These are phyloP conservation scores for Drosophila ustulata DNA, from an alignment of 2,888 invertebrate genomes.

Conservation along the genomic window DNA sequence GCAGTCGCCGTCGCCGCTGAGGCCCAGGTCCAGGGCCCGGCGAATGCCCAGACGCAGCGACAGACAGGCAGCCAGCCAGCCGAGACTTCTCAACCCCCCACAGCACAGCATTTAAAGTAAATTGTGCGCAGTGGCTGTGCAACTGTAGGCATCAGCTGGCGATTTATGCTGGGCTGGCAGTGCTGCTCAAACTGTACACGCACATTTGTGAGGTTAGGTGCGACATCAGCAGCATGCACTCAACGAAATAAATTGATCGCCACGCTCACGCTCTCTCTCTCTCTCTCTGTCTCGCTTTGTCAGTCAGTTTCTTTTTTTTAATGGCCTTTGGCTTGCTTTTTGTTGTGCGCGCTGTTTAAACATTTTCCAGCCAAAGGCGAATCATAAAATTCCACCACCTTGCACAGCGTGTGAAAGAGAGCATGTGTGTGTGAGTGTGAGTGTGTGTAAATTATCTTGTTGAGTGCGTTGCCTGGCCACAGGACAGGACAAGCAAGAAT, in stretches of 20 bases:
- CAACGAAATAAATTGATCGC: slow-evolving; percentile 21
- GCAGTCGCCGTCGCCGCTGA: slow-evolving; percentile 2
- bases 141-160: slow-evolving; percentile 36
- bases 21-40: slow-evolving; percentile 32
- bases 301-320: slow-evolving; percentile 16
- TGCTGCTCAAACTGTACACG: slow-evolving; percentile 22
- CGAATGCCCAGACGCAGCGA: slow-evolving; percentile 41
- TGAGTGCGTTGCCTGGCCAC: slow-evolving; percentile 35
- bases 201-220: slow-evolving; percentile 36
- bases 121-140: slow-evolving; percentile 26
- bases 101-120: slow-evolving; percentile 1
- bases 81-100: background rate
- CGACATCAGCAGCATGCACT: background rate
- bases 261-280: background rate
- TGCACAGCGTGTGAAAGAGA: slow-evolving; percentile 24
- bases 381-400: slow-evolving; percentile 70
- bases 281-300: background rate
- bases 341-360: slow-evolving; percentile 19
- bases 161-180: slow-evolving; percentile 1
- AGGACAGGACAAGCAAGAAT: slow-evolving; percentile 10
- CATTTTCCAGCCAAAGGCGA: slow-evolving; percentile 40
- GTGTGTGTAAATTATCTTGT: slow-evolving; percentile 55
- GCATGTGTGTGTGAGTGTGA: background rate
- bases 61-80: slow-evolving; percentile 28
- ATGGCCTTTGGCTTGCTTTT: background rate